Evolutionary conservation across 35 echinoderm and acorn worm genomes (phyloP), one percentile per base, ranked within the genome.

Genomic region (Diadema setosum): DNA sequence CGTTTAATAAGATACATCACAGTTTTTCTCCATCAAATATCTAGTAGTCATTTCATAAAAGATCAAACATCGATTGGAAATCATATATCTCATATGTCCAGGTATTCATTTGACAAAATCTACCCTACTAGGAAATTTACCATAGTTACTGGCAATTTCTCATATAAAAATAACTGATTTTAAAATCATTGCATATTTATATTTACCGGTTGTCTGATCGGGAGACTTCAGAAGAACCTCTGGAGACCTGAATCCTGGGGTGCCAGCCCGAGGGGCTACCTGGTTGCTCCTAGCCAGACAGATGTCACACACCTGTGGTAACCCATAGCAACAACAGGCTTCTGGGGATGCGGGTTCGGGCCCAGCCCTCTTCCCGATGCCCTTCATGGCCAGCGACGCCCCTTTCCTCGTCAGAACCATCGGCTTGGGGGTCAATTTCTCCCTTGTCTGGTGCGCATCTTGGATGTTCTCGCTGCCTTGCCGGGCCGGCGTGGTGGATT

Each of bases 171-270:
- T n/a, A n/a, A n/a, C n/a, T n/a, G n/a, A n/a, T n/a, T n/a, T n/a
- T n/a, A n/a, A n/a, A n/a, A n/a, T n/a, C n/a, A n/a, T n/a, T n/a
- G n/a, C n/a, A n/a, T n/a, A n/a, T n/a, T 2, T 45, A 34, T 27
- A 32, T 90, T 59, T 36, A 99, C 96, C 96, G 87, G 96, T 99
- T 44, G 96, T 99, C 64, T 99, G 96, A 61, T 89, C 55, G 45
- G 90, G 93, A 41, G 58, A 92, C 45, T 95, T 99, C 35, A 99
- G 63, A 7, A 99, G 82, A 1, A 99, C 96, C 60, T 99, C 96
- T 61, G 96, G 96, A 21, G 96, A 87, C 36, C 96, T 88, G 65
- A 99, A 99, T 5, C 96, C 96, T 0, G 96, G 96, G 11, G 96
- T 99, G 52, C 96, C 96, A 17, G 96, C 96, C 74, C 96, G 88